Evolutionary conservation across 1,140 invertebrate species (phyloP).

Genomic region (Drosophila melanogaster): DNA sequence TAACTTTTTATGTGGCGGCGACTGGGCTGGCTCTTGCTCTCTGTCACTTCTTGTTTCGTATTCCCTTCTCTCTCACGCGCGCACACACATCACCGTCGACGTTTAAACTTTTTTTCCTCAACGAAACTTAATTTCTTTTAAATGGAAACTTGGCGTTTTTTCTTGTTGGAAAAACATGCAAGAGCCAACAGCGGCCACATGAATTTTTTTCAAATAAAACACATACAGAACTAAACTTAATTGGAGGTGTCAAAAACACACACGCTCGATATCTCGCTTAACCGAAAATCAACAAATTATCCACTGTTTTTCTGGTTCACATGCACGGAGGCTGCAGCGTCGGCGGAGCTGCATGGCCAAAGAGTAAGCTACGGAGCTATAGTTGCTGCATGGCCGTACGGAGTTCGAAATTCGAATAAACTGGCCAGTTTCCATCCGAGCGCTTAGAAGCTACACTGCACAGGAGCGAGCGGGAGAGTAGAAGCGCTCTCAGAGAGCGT

Average conservation of each 20-base stretch:
- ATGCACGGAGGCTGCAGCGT: constrained; percentile 52
- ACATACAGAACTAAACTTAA: constrained; percentile 5
- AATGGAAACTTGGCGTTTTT: constrained; percentile 52
- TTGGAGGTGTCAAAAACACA: constrained; percentile 7
- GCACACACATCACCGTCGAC: constrained; percentile 10
- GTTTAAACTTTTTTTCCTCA: constrained; percentile 65
- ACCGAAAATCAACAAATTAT: constrained; percentile 31
- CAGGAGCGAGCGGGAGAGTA: constrained; percentile 10
- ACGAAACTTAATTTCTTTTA: constrained; percentile 70
- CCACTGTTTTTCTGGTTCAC: constrained; percentile 34
- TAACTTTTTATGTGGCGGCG: constrained; percentile 74
- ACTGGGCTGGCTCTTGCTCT: constrained; percentile 67
- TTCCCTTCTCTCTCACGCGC: constrained; percentile 24
- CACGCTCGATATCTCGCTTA: neutral
- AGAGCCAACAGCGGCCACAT: constrained; percentile 39
- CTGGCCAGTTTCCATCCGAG: constrained; percentile 5
- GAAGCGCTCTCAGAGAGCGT: constrained; percentile 12
- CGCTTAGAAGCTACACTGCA: constrained; percentile 7
- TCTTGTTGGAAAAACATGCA: constrained; percentile 54
- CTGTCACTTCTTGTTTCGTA: constrained; percentile 40
- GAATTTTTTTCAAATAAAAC: constrained; percentile 31
- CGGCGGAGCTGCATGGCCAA: constrained; percentile 59
- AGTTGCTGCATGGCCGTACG: constrained; percentile 30
- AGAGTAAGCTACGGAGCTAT: constrained; percentile 4
- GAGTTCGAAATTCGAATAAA: constrained; percentile 35